Evolutionary conservation across 2,797 vertebrate species (phyloP).

Genomic region (Acrossocheilus wenchowensis): DNA sequence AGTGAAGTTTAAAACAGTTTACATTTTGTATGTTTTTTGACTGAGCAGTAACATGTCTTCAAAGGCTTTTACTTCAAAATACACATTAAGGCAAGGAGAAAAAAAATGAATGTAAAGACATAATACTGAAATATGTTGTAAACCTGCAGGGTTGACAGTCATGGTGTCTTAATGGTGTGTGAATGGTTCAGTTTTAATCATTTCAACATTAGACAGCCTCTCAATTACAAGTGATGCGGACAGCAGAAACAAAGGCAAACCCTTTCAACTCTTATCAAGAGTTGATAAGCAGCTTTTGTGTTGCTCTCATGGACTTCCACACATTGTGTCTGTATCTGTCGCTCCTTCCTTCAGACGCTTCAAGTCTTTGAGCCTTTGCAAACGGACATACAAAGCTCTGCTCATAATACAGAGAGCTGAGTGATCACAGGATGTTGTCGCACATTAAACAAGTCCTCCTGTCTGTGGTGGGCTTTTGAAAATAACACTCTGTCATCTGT

Average conservation of each 20-base stretch:
- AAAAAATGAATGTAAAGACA: not conserved
- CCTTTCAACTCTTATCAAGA: slow-evolving; percentile 43
- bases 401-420: slow-evolving; percentile 63
- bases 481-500: slow-evolving; percentile 49
- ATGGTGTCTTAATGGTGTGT: slow-evolving; percentile 30
- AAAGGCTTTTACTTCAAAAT: not conserved
- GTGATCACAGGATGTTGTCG: slow-evolving; percentile 69
- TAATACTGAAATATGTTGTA: slow-evolving; percentile 2
- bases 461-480: slow-evolving; percentile 59
- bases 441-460: slow-evolving; percentile 69
- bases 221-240: slow-evolving; percentile 39
- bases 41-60: not conserved
- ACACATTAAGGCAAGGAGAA: slow-evolving; percentile 48
- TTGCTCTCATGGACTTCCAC: slow-evolving; percentile 84
- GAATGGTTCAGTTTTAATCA: slow-evolving; percentile 41
- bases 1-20: not conserved
- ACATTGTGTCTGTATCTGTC: slow-evolving; percentile 86
- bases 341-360: slow-evolving; percentile 82
- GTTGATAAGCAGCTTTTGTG: slow-evolving; percentile 75
- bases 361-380: slow-evolving; percentile 86
- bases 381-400: slow-evolving; percentile 71
- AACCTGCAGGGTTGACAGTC: slow-evolving; percentile 38
- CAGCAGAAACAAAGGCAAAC: slow-evolving; percentile 39
- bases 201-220: slow-evolving; percentile 22
- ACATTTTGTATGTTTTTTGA: not conserved